These are phyloP conservation scores for Oceanodroma leucorhoa DNA, from an alignment of 2,797 vertebrate genomes.

Conservation along the genomic window DNA sequence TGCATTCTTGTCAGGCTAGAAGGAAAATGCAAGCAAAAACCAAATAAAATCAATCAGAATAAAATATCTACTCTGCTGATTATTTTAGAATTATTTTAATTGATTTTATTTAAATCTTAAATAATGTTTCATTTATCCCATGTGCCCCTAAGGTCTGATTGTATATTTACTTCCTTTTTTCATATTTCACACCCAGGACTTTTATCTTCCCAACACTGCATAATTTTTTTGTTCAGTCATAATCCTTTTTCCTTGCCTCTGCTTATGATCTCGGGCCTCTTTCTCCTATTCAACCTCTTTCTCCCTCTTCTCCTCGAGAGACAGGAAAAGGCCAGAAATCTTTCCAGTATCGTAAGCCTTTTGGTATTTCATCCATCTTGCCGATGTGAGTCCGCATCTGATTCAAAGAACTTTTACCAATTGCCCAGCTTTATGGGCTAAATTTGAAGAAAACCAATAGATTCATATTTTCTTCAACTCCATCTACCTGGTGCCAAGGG, in stretches of 20 bases:
- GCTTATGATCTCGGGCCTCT: background rate
- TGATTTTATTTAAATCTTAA: background rate
- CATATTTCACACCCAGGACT: background rate
- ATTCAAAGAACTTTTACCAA: background rate
- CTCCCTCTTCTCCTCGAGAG: background rate
- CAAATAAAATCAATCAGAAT: background rate
- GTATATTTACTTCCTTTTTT: background rate
- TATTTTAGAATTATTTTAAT: background rate
- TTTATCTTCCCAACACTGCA: background rate
- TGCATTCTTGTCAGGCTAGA: background rate
- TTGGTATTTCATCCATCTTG: background rate
- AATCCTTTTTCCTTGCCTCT: background rate
- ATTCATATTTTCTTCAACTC: background rate
- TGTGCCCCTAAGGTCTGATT: background rate
- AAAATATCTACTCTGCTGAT: background rate
- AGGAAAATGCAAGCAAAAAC: background rate
- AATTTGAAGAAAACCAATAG: background rate
- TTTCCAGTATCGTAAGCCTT: background rate
- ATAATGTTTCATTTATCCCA: background rate
- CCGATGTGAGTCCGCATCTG: background rate
- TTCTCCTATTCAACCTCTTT: background rate
- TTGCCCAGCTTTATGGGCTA: background rate
- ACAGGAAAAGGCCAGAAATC: background rate
- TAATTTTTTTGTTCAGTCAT: background rate
- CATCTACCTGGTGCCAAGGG: background rate